phyloP scores from a whole-genome alignment of 2,888 invertebrate species.

The Dryocosmus kuriphilus region DNA sequence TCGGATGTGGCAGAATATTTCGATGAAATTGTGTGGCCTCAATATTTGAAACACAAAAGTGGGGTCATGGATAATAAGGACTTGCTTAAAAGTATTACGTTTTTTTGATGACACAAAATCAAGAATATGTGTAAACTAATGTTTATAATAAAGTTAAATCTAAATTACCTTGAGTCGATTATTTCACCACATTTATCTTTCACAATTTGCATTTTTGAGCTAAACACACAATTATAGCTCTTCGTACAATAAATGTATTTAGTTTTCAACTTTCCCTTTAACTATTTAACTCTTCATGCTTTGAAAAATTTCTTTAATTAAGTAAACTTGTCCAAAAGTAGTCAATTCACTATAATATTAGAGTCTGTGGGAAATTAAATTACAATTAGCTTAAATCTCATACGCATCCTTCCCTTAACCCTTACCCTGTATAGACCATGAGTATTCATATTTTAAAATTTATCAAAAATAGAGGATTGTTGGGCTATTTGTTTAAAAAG shows the following conservation, averaged over 20 bases:
- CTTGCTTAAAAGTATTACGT: slow-evolving; percentile 61
- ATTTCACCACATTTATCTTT: background rate
- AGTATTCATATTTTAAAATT: too few relatives aligned
- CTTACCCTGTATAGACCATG: too few relatives aligned
- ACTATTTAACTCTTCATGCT: too few relatives aligned
- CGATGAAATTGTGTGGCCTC: slow-evolving; percentile 94
- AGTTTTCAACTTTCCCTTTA: background rate
- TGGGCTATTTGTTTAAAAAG: too few relatives aligned
- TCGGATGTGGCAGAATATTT: slow-evolving; percentile 94
- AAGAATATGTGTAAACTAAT: slow-evolving; percentile 63
- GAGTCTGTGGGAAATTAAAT: too few relatives aligned
- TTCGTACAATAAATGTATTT: slow-evolving; percentile 23
- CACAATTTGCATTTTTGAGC: too few relatives aligned
- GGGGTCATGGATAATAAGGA: slow-evolving; percentile 73
- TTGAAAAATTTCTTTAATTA: too few relatives aligned
- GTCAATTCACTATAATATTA: too few relatives aligned
- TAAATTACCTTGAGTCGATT: background rate
- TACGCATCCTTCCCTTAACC: too few relatives aligned
- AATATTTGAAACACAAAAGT: slow-evolving; percentile 82
- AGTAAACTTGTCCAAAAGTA: too few relatives aligned
- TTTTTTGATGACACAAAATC: slow-evolving; percentile 66
- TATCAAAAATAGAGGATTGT: too few relatives aligned
- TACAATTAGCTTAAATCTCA: too few relatives aligned
- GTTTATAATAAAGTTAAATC: slow-evolving; percentile 59
- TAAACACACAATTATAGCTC: background rate